Base-by-base conservation (phyloP, 2,113 vertebrate species). In the Nycticebus coucang region DNA sequence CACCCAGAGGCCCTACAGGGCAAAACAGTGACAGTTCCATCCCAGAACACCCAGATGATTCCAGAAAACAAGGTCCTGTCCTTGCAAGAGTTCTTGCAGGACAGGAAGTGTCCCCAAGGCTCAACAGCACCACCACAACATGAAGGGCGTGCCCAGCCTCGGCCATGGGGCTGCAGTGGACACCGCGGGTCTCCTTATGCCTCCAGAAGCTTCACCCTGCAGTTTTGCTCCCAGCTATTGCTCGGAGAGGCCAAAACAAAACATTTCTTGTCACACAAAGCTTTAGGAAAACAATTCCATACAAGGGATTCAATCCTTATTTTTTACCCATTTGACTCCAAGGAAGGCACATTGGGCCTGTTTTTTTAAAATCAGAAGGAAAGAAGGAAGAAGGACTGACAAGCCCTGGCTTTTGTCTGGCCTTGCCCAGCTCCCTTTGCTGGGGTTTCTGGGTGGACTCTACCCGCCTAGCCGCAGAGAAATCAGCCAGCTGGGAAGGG, bases 321-420 rank as follows among this genome's bases (percentile, higher is more conserved):
- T 71, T 84, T 68, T 79, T 33, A 19, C 11, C 28, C 33, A n/a
- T 37, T 80, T 78, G 37, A 7, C 22, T 96, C 94, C 26, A 90
- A 69, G 71, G 55, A 90, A 66, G n/a, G 15, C 33, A 9, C 13
- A 22, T n/a, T 94, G 64, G n/a, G 35, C 22, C 64, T 93, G 19
- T 7, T 77, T 80, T 92, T 64, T 28, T 4, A 13, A 64, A 64
- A 11, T 64, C 12, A 64, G 1, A 26, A 55, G 2, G 17, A 74
- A 60, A 13, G 22, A 53, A 59, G 18, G 41, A 13, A 74, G 21
- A 35, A 69, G 30, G 45, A 30, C 19, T 7, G 77, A 11, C 19
- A 5, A 79, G 30, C 53, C 15, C 12, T 1, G 37, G n/a, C 41
- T 53, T 60, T 18, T 19, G 3, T 50, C 45, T 78, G 28, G 33